phyloP scores from a whole-genome alignment of 1,140 invertebrate genomes.

The Drosophila lacteicornis region DNA sequence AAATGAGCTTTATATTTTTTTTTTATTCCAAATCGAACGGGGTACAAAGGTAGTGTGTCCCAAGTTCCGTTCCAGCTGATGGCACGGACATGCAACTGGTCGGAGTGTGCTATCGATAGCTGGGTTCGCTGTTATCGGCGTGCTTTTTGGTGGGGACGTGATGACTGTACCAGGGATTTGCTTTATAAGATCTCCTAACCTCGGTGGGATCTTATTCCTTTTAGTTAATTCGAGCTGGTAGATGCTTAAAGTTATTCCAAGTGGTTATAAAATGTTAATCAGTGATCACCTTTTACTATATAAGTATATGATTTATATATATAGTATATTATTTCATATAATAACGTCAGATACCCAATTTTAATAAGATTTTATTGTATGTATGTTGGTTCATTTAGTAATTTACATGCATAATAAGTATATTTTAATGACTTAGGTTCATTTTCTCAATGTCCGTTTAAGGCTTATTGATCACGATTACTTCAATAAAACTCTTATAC shows the following conservation, averaged over 20 bases:
- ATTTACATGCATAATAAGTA: no score
- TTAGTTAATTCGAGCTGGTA: neutral
- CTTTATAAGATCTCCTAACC: no score
- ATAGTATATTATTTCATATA: no score
- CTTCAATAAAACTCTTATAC: no score
- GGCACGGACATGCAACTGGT: conserved; percentile 46
- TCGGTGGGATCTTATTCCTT: neutral
- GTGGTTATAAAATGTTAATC: no score
- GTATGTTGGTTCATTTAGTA: no score
- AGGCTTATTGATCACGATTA: no score
- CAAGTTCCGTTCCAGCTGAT: conserved; percentile 32
- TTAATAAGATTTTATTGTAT: no score
- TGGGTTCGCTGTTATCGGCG: conserved; percentile 3
- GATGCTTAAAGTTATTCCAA: no score
- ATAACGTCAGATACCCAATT: neutral
- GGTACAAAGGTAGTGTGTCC: conserved; percentile 30
- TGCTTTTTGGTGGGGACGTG: neutral
- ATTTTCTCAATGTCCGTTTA: no score
- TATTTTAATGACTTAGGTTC: no score
- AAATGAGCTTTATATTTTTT: conserved; percentile 35
- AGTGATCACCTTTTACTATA: neutral
- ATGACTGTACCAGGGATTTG: conserved; percentile 9
- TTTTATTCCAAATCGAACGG: conserved; percentile 30
- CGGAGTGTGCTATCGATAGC: conserved; percentile 12
- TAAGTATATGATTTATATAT: no score